Conservation (phyloP, 2,888 invertebrate genomes). For the Caenorhabditis sp. region DNA sequence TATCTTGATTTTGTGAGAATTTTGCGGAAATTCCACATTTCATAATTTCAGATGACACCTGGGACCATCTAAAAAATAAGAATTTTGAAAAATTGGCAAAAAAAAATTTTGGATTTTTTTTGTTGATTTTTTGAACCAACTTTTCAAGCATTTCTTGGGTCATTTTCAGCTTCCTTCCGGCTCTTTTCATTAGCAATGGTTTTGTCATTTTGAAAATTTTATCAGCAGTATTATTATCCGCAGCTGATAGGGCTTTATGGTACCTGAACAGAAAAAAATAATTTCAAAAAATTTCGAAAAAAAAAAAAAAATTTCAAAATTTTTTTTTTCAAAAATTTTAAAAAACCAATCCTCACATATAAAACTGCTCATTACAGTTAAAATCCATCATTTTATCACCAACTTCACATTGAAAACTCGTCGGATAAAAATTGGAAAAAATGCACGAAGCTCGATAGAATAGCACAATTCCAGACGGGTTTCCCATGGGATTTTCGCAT, state of each 20-base stretch:
- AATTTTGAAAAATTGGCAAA: not conserved
- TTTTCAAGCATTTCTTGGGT: constrained; percentile 12
- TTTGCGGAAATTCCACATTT: constrained; percentile 8
- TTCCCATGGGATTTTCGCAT: not conserved
- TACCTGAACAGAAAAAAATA: too few relatives aligned
- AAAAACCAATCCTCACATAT: too few relatives aligned
- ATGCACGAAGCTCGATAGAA: constrained; percentile 14
- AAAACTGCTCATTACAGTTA: constrained; percentile 44
- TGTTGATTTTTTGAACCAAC: not conserved
- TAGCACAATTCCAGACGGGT: not conserved
- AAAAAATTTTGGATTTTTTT: too few relatives aligned
- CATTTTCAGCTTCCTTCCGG: constrained; percentile 39
- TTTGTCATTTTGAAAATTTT: constrained; percentile 21
- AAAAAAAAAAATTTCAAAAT: too few relatives aligned
- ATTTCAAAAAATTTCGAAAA: too few relatives aligned
- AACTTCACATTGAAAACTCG: too few relatives aligned
- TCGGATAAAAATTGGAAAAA: constrained; percentile 40
- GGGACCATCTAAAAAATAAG: constrained; percentile 25
- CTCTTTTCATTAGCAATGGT: constrained; percentile 31
- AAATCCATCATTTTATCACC: constrained; percentile 6
- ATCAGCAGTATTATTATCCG: not conserved
- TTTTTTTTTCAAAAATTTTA: too few relatives aligned
- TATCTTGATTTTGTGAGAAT: constrained; percentile 22
- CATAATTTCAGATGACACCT: constrained; percentile 18
- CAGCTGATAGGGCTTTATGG: constrained; percentile 21